These are phyloP conservation scores for Procambarus clarkii DNA, from an alignment of 1,140 invertebrate genomes.

Conservation along the genomic window DNA sequence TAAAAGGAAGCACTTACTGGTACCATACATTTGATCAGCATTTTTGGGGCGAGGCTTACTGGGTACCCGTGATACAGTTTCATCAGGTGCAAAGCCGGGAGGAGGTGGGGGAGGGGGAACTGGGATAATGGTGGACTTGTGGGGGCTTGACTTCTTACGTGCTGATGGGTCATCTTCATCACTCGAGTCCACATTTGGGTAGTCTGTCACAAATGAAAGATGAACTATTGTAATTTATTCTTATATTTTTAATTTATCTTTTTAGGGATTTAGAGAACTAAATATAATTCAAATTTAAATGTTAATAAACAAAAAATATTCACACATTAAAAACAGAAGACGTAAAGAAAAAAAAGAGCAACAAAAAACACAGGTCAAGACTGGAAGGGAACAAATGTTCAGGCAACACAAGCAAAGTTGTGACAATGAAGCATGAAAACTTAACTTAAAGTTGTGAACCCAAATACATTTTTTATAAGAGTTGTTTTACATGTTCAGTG, in stretches of 20 bases:
- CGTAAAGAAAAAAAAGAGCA: background rate
- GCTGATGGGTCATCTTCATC: conserved; percentile 52
- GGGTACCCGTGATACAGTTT: background rate
- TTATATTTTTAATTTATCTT: background rate
- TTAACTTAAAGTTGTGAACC: background rate
- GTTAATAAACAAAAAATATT: background rate
- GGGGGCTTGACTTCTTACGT: conserved; percentile 26
- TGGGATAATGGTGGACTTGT: conserved; percentile 56
- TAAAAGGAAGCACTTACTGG: conserved; percentile 61
- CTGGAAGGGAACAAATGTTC: conserved; percentile 5
- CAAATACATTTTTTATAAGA: background rate
- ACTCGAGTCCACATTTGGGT: conserved; percentile 47
- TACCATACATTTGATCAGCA: conserved; percentile 58
- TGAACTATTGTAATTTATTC: background rate
- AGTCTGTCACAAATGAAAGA: conserved; percentile 3
- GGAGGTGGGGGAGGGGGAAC: conserved; percentile 68
- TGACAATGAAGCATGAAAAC: background rate
- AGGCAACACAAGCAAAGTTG: background rate
- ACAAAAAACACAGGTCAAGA: conserved; percentile 1
- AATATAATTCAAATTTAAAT: background rate
- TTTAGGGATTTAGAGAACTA: background rate
- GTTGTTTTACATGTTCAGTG: background rate
- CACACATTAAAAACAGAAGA: background rate
- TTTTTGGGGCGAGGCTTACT: conserved; percentile 34
- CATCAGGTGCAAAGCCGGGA: conserved; percentile 44